Base-by-base conservation (phyloP, 2,888 invertebrate species). In the Cabera pusaria region DNA sequence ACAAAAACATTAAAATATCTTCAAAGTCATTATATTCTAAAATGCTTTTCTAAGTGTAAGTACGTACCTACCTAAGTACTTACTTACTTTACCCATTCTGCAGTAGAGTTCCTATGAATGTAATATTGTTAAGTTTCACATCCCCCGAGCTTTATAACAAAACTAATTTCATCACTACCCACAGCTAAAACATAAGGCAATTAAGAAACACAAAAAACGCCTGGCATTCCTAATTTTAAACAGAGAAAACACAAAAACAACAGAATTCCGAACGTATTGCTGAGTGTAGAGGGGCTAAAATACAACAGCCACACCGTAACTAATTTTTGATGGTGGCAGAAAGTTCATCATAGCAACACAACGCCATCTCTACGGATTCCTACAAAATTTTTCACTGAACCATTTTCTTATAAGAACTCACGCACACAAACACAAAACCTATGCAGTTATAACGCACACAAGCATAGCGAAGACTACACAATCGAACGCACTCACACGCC, bases 331-430 rank as follows among this genome's bases (percentile, higher is more conserved):
- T 72, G 66, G 72, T 75, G 64, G 59, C 55, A 64, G 69, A 58
- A 56, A 69, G 72, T 50, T 46, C 48, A 50, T 53, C 50, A 45
- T 36, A 32, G 43, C 32, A 82, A 69, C 83, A 85, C 86, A 85
- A 72, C 86, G 87, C 87, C 88, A 87, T 88, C 87, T 87, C 74
- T 83, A 70, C 71, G 76, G 71, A 76, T 77, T 77, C 73, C 75
- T 57, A 72, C 77, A 80, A 85, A 86, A 84, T 80, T 83, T 86
- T 84, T 84, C 81, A 79, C 78, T 72, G 77, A 82, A 82, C 79
- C 80, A 82, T 87, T 86, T 79, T 88, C 87, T 88, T 87, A 82
- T 76, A 88, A 88, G 88, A 88, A 82, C 75, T 64, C 49, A 47
- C 72, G 36, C 79, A 75, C 79, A 80, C 82, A 24, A 35, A 19